Evolutionary conservation across 2,888 invertebrate species (phyloP).

Genomic region (Nemoura dubitans): DNA sequence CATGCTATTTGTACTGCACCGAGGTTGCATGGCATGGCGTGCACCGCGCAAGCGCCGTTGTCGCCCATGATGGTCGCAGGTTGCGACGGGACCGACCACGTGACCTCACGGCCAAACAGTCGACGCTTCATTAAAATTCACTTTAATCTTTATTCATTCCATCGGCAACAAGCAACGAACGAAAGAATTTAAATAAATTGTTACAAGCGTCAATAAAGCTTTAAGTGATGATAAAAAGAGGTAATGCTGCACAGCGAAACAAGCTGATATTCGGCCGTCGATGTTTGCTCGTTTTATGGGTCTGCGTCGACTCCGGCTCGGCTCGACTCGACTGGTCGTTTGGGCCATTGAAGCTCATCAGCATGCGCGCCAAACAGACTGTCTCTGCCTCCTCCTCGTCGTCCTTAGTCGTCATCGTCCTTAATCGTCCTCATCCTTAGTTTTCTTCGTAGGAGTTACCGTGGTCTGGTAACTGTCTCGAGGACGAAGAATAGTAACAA

Average conservation of each 20-base stretch:
- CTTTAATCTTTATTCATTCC: constrained; percentile 20
- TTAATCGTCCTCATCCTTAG: too few relatives aligned
- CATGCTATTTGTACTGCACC: too few relatives aligned
- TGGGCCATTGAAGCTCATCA: too few relatives aligned
- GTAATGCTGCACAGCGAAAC: neutral
- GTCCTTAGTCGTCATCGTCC: too few relatives aligned
- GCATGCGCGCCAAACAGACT: neutral
- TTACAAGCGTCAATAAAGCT: neutral
- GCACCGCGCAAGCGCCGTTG: too few relatives aligned
- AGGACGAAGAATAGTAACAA: too few relatives aligned
- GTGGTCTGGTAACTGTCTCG: too few relatives aligned
- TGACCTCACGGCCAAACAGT: neutral
- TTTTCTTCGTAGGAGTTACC: too few relatives aligned
- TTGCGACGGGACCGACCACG: neutral
- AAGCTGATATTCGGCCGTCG: neutral
- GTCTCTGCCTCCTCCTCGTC: too few relatives aligned
- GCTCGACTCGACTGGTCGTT: neutral
- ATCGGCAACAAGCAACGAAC: neutral
- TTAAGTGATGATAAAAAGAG: constrained; percentile 19
- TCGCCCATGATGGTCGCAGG: too few relatives aligned
- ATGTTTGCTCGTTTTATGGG: neutral
- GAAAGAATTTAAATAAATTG: constrained; percentile 23
- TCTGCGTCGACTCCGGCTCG: neutral
- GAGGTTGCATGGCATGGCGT: too few relatives aligned
- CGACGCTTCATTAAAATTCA: constrained; percentile 21